Base-by-base conservation (phyloP, 2,888 invertebrate species). In the Dynastes tityus region DNA sequence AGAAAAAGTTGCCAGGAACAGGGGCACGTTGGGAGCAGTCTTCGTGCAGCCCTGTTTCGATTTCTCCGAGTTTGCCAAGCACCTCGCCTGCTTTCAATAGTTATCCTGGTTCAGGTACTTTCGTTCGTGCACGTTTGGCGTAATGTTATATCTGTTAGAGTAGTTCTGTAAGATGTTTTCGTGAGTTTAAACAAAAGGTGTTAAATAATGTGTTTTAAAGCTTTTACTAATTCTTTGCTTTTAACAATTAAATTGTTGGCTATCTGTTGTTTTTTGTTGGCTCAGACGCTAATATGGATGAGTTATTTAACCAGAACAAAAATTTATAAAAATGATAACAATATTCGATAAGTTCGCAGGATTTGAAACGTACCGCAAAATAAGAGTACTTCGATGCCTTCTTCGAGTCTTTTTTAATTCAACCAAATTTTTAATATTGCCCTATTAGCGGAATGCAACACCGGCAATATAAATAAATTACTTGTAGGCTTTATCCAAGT, bases 11-110 rank as follows among this genome's bases (percentile, higher is more conserved):
- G 74, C 88, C 87, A 79, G 76, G 82, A 76, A 85, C 83, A 83
- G 78, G 78, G 1, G 85, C 86, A 82, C 85, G 88, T 86, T 86
- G 89, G 89, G 86, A 90, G 84, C 87, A 88, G 84, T 88, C 87
- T 80, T 91, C 92, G 79, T 91, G 91, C 82, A 92, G 91, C 86
- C 91, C 92, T 71, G 87, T 89, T 79, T 91, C 91, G 80, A 85
- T 92, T 82, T 91, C 91, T 84, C 92, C 92, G 83, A 92, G 91
- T 86, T 87, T 92, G 81, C 91, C 91, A 81, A 91, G 91, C 84
- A 89, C 90, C 76, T 92, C 91, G 82, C 92, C 92, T 80, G 90
- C 89, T 84, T 89, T 88, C 86, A 87, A 88, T 79, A 79, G 78
- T 79, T 81, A 82, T 79, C 76, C 78, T 64, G 82, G 81, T 80